Conservation (phyloP, 2,797 vertebrate species). For the Cirrhinus mrigala region DNA sequence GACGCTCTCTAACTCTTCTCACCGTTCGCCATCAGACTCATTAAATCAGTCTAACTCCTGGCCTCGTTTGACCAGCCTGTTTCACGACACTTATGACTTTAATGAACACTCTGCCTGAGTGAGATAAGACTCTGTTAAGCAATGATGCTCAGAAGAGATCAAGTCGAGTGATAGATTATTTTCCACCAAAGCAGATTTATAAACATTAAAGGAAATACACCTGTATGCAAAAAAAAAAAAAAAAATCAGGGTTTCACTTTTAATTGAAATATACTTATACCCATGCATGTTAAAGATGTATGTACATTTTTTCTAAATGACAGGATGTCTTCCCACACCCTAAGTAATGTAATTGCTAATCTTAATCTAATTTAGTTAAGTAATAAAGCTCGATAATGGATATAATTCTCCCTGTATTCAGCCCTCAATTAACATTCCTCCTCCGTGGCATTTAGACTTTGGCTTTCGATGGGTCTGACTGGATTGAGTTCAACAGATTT, state of each 20-base stretch:
- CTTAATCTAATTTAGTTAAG: constrained; percentile 1
- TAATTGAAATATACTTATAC: background rate
- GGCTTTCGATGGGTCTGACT: constrained; percentile 22
- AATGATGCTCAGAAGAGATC: constrained; percentile 47
- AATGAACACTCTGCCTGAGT: constrained; percentile 69
- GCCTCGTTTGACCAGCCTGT: constrained; percentile 61
- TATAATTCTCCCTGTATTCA: constrained; percentile 31
- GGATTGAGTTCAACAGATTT: constrained; percentile 47
- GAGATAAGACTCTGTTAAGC: constrained; percentile 64
- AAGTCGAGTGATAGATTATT: constrained; percentile 40
- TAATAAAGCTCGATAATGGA: constrained; percentile 31
- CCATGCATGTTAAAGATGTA: background rate
- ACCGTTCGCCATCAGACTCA: constrained; percentile 71
- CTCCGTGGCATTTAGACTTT: constrained; percentile 39
- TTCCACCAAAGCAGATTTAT: constrained; percentile 20
- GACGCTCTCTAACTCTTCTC: constrained; percentile 67
- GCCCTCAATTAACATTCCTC: constrained; percentile 41
- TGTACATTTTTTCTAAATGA: background rate
- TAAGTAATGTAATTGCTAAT: background rate
- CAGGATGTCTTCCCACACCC: background rate
- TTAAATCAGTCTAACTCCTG: constrained; percentile 76
- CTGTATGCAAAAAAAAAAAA: background rate
- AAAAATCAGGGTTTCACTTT: background rate
- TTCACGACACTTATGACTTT: constrained; percentile 70
- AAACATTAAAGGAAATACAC: background rate